These are phyloP conservation scores for Amiota mariae DNA, from an alignment of 2,888 invertebrate species.

Conservation along the genomic window DNA sequence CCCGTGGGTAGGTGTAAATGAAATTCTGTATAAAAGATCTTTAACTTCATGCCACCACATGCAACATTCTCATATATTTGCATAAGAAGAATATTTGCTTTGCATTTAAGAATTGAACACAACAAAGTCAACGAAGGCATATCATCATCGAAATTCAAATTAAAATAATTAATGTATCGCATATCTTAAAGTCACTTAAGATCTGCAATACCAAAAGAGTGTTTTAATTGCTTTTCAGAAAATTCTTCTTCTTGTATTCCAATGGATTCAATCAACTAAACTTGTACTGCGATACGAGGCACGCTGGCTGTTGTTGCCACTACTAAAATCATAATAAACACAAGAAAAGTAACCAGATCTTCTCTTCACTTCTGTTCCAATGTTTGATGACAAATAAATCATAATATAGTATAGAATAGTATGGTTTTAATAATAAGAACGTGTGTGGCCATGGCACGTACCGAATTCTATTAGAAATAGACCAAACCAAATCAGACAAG, in stretches of 20 bases:
- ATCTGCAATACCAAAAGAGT: slow-evolving; percentile 40
- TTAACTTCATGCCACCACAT: slow-evolving; percentile 59
- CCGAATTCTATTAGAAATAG: background rate
- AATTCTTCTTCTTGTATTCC: background rate
- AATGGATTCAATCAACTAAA: too few relatives aligned
- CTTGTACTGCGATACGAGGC: too few relatives aligned
- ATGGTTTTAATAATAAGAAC: slow-evolving; percentile 56
- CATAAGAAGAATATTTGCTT: slow-evolving; percentile 17
- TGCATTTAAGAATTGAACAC: background rate
- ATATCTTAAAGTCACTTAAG: slow-evolving; percentile 48
- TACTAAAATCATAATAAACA: slow-evolving; percentile 13
- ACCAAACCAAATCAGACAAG: background rate
- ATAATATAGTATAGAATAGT: background rate
- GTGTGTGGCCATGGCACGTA: slow-evolving; percentile 63
- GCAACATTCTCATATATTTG: slow-evolving; percentile 40
- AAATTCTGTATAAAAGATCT: slow-evolving; percentile 46
- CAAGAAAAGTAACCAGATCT: background rate
- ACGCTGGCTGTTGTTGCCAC: too few relatives aligned
- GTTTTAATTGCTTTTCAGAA: slow-evolving; percentile 58
- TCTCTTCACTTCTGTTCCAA: background rate
- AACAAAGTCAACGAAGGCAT: background rate
- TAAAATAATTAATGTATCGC: slow-evolving; percentile 64
- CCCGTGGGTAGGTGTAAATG: slow-evolving; percentile 31
- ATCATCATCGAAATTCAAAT: slow-evolving; percentile 23
- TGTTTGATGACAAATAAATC: slow-evolving; percentile 30